Conservation (phyloP, 2,797 vertebrate genomes). For the Odontamblyopus lacepedii region DNA sequence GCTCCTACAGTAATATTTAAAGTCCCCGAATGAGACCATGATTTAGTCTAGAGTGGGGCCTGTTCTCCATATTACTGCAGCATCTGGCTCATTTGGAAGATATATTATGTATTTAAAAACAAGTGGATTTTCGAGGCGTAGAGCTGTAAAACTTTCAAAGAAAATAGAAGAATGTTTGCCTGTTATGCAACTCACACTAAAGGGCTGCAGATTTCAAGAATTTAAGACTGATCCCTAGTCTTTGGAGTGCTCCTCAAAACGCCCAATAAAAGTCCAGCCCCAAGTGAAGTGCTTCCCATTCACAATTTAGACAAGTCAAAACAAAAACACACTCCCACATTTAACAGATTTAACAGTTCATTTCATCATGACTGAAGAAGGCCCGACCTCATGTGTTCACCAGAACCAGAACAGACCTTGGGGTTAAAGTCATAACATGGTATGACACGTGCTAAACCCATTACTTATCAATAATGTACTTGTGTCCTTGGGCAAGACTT, state of each 20-base stretch:
- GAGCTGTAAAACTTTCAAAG: background rate
- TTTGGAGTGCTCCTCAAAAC: background rate
- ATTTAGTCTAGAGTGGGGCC: background rate
- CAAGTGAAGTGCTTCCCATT: background rate
- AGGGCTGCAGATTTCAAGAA: background rate
- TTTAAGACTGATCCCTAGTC: background rate
- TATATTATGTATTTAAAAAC: background rate
- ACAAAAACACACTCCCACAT: background rate
- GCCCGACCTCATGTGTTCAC: background rate
- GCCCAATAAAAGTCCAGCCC: background rate
- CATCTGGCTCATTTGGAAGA: background rate
- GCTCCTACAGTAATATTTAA: background rate
- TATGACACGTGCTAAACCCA: background rate
- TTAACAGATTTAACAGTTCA: background rate
- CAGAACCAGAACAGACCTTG: background rate
- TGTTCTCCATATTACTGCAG: background rate
- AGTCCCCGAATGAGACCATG: background rate
- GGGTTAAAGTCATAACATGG: background rate
- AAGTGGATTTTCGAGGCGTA: background rate
- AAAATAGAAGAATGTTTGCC: background rate
- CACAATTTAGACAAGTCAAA: too few species aligned
- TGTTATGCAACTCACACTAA: conserved; percentile 3
- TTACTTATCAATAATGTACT: background rate
- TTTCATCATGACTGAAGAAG: background rate
- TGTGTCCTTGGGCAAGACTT: background rate